phyloP scores from a whole-genome alignment of 1,140 invertebrate genomes.

The Cyphomyrmex costatus region DNA sequence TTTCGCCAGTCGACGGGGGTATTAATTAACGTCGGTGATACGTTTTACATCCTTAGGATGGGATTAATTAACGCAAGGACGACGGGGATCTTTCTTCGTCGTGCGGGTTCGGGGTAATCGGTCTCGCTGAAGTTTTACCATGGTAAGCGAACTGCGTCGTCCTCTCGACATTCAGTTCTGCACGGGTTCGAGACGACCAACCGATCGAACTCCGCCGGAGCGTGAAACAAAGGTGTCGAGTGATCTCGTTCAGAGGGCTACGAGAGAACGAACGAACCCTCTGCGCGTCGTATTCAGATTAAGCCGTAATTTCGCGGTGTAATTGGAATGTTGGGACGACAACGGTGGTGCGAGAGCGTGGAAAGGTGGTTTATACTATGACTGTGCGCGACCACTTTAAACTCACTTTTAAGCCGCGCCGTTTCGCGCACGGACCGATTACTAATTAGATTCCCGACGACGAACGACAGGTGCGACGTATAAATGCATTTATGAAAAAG shows the following conservation, averaged over 20 bases:
- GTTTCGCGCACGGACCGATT: slow-evolving; percentile 36
- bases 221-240: slow-evolving; percentile 75
- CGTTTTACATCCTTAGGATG: slow-evolving; percentile 61
- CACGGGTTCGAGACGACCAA: slow-evolving; percentile 31
- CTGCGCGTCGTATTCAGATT: slow-evolving; percentile 66
- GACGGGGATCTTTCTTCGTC: slow-evolving; percentile 44
- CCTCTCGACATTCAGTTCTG: slow-evolving; percentile 7
- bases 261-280: slow-evolving; percentile 33
- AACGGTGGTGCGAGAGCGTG: slow-evolving; percentile 33
- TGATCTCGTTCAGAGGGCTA: slow-evolving; percentile 51
- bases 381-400: slow-evolving; percentile 45
- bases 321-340: slow-evolving; percentile 71
- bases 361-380: slow-evolving; percentile 48
- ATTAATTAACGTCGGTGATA: slow-evolving; percentile 61
- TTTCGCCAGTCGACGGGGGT: slow-evolving; percentile 9
- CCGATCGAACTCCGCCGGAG: slow-evolving; percentile 68
- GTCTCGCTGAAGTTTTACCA: slow-evolving; percentile 25
- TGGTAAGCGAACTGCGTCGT: slow-evolving; percentile 28
- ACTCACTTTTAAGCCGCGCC: slow-evolving; percentile 65
- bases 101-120: slow-evolving; percentile 27
- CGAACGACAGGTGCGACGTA: slow-evolving; percentile 12
- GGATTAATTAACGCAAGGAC: slow-evolving; percentile 72
- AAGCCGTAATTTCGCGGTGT: slow-evolving; percentile 72
- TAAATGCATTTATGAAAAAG: slow-evolving; percentile 5
- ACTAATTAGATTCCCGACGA: slow-evolving; percentile 68